Conservation (phyloP, 1,140 invertebrate genomes). For the Drosophila simulans region DNA sequence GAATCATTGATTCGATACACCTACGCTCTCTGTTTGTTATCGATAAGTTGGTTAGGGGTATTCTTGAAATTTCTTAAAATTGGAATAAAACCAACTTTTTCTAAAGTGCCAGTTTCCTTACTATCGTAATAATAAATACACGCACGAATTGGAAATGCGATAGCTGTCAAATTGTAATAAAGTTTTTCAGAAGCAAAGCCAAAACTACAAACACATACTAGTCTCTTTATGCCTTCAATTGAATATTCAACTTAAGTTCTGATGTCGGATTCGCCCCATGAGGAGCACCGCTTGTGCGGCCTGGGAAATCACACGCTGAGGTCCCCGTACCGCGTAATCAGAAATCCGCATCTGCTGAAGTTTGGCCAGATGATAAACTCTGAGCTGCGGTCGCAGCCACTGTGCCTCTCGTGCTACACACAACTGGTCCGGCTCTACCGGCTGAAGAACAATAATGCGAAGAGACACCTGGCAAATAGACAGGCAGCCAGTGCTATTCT, state of each 20-base stretch:
- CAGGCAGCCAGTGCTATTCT: conserved; percentile 24
- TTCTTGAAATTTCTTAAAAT: no score
- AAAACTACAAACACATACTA: no score
- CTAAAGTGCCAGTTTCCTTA: no score
- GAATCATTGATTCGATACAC: no score
- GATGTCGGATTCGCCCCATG: neutral
- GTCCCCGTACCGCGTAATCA: neutral
- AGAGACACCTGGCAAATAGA: neutral
- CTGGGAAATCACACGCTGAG: neutral
- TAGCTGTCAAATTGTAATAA: no score
- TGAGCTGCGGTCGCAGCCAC: neutral
- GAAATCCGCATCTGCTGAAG: neutral
- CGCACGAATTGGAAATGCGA: no score
- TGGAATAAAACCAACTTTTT: no score
- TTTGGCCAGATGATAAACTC: neutral
- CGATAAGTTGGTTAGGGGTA: no score
- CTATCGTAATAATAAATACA: no score
- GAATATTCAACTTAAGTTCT: neutral
- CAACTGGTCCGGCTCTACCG: conserved; percentile 7
- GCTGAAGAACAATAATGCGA: conserved; percentile 18
- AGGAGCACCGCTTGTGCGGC: neutral
- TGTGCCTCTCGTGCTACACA: neutral
- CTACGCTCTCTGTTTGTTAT: no score
- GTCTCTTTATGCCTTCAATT: no score
- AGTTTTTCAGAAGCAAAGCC: no score